phyloP scores from a whole-genome alignment of 2,888 invertebrate genomes.

The Cephus rjabovi region DNA sequence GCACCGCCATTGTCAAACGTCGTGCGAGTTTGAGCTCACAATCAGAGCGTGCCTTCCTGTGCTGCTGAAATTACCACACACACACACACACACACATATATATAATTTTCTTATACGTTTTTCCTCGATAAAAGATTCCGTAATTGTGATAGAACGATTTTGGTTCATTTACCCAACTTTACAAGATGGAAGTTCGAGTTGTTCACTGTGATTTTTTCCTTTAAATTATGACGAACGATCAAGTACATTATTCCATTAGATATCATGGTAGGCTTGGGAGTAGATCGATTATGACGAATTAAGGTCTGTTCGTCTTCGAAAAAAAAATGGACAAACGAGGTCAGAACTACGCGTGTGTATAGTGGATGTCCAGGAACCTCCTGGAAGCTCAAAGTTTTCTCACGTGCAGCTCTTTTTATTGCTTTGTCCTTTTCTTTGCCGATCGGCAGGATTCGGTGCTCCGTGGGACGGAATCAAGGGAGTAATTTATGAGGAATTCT shows the following conservation, averaged over 20 bases:
- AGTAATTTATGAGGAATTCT: neutral
- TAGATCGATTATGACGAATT: too few species aligned
- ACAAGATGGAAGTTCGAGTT: too few species aligned
- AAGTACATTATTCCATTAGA: too few species aligned
- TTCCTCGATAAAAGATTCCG: neutral
- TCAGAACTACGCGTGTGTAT: too few species aligned
- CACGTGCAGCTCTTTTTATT: neutral
- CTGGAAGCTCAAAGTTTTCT: neutral
- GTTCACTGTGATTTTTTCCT: too few species aligned
- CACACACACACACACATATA: too few species aligned
- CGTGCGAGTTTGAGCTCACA: slow-evolving; percentile 36
- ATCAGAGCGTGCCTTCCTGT: slow-evolving; percentile 40
- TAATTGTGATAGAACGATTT: neutral
- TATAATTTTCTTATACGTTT: too few species aligned
- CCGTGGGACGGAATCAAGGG: neutral
- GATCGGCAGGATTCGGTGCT: neutral
- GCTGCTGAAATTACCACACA: slow-evolving; percentile 1
- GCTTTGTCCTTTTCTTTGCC: neutral
- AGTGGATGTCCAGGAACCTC: neutral
- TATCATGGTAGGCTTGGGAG: too few species aligned
- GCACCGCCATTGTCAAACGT: slow-evolving; percentile 33
- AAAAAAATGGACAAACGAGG: too few species aligned
- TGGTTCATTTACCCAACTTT: neutral
- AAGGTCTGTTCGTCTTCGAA: too few species aligned
- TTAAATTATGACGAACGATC: too few species aligned